phyloP scores from a whole-genome alignment of 2,888 invertebrate species.

The Phengaris alcon region DNA sequence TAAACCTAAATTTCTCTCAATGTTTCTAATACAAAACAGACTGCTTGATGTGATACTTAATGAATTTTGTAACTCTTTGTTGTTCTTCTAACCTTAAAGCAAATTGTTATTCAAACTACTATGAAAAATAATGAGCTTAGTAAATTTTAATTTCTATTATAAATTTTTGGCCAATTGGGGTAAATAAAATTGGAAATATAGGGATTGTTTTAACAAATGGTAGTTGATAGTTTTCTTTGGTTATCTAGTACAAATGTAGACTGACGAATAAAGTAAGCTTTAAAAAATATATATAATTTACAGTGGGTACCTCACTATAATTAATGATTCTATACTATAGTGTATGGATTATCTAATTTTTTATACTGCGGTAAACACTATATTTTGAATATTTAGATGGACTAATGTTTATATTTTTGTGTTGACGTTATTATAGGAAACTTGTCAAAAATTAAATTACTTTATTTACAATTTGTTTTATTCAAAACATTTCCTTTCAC shows the following conservation, averaged over 20 bases:
- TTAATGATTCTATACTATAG: background rate
- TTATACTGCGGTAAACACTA: background rate
- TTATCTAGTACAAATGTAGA: conserved; percentile 26
- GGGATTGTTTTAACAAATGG: background rate
- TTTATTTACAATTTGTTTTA: conserved; percentile 22
- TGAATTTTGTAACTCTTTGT: background rate
- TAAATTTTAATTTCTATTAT: background rate
- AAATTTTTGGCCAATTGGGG: background rate
- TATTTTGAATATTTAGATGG: background rate
- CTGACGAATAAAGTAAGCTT: conserved; percentile 21
- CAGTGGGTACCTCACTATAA: conserved; percentile 6
- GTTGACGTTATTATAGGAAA: conserved; percentile 26
- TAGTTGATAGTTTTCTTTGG: background rate
- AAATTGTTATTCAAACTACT: background rate
- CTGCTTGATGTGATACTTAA: conserved; percentile 38
- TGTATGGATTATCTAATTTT: background rate
- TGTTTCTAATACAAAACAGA: conserved; percentile 34
- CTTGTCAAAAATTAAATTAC: conserved; percentile 29
- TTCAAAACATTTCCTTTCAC: background rate
- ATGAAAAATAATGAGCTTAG: background rate
- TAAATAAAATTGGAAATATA: background rate
- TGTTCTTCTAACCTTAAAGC: background rate
- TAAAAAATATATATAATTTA: background rate
- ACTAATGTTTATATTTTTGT: conserved; percentile 12
- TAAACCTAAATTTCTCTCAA: conserved; percentile 20